Evolutionary conservation across 1,140 invertebrate species (phyloP), one percentile per base, ranked within the genome.

Genomic region (Drosophila dunni): DNA sequence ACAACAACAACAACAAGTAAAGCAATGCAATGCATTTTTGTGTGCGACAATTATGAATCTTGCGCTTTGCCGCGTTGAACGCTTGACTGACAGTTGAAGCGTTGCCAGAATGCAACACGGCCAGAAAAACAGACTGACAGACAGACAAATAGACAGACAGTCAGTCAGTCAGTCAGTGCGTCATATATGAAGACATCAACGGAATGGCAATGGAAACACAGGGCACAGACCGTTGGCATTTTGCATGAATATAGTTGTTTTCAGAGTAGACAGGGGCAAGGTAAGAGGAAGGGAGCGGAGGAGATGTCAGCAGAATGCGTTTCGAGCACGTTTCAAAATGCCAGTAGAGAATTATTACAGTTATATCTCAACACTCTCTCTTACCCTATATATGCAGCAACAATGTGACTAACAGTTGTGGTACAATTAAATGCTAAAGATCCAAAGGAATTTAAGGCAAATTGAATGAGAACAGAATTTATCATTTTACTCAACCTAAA

Each of bases 11-110:
- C 10, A 33, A 24, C 11, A 5, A 46, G 29, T 42, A 62, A 64
- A 13, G 40, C 40, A 40, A 40, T 65, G 53, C 50, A 46, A 57
- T 70, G 66, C 24, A 63, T 69, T 63, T 63, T 57, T 62, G 68
- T 78, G 46, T 63, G 82, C 80, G 79, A 89, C 83, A 88, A 88
- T 88, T 88, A 88, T 88, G 80, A 88, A 88, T 89, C 76, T 83
- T 81, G 75, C 67, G 72, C 67, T 76, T 67, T 71, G 83, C 60
- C 83, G 72, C 84, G 72, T 71, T 83, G 79, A 88, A 68, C 62
- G 68, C 68, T 68, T 82, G 79, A 73, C 76, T 71, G 83, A 80
- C 84, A 83, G 79, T 68, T 86, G 83, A 88, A 88, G 69, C 76
- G 75, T 88, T 78, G 57, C 79, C 67, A 76, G 72, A 53, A 48